These are phyloP conservation scores for Spongilla lacustris DNA, from an alignment of 37 sponge, comb jelly and placozoan genomes.

Conservation along the genomic window DNA sequence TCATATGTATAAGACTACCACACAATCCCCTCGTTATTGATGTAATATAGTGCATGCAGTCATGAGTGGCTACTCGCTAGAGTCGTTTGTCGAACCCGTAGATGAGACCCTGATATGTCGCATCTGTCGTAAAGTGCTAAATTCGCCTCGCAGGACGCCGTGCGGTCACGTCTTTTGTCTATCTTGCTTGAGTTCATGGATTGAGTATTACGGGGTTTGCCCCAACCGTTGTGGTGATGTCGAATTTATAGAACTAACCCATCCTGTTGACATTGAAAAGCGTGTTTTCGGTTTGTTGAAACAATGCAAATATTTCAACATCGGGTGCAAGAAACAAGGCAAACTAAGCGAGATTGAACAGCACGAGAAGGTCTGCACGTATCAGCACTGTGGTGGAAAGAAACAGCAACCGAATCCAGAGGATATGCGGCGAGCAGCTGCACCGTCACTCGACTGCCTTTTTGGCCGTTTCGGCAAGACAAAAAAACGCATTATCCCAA, in stretches of 20 bases:
- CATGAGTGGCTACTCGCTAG: slow-evolving; percentile 66
- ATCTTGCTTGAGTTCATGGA: slow-evolving; percentile 46
- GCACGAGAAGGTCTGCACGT: slow-evolving; percentile 71
- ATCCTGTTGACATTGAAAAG: slow-evolving; percentile 43
- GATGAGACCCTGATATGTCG: slow-evolving; percentile 63
- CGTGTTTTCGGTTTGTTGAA: slow-evolving; percentile 53
- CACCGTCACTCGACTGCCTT: background rate
- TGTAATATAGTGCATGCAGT: background rate
- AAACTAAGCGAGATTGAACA: slow-evolving; percentile 40
- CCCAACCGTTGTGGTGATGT: slow-evolving; percentile 64
- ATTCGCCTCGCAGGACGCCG: slow-evolving; percentile 46
- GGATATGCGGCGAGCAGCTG: background rate
- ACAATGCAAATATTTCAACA: slow-evolving; percentile 43
- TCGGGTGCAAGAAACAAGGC: slow-evolving; percentile 58
- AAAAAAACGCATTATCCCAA: background rate
- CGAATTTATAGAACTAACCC: slow-evolving; percentile 25
- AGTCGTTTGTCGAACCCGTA: slow-evolving; percentile 61
- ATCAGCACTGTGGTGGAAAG: background rate
- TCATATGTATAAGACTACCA: background rate
- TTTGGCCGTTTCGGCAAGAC: background rate
- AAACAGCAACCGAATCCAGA: background rate
- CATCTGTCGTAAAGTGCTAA: slow-evolving; percentile 63
- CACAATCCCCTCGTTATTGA: background rate
- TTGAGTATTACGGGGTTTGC: slow-evolving; percentile 64
- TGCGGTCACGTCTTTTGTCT: slow-evolving; percentile 74